Evolutionary conservation across 1,140 invertebrate species (phyloP), one percentile per base, ranked within the genome.

Genomic region (Apis dorsata): DNA sequence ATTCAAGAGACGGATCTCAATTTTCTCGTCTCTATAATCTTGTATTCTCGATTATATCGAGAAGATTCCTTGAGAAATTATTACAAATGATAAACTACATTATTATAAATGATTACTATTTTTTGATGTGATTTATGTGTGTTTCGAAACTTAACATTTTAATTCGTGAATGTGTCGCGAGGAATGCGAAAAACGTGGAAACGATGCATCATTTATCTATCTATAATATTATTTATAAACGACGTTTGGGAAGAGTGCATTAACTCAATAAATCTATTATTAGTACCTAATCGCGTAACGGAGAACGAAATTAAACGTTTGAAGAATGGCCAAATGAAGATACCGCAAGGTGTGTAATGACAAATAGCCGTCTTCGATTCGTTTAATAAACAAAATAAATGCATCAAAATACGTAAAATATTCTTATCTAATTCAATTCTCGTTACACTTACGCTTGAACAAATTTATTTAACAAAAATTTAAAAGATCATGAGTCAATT

Each of bases 271-370:
- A 24, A 60, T 62, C 15, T 75, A 75, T 75, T 75, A 60, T 62
- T 75, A 75, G 59, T 1, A 0, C 1, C 3, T 17, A 74, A 62
- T 75, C 62, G 57, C 10, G 72, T 21, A 75, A 75, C 9, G 3
- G 12, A 5, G 21, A 24, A 49, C 59, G 5, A 60, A 75, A 75
- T 75, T 62, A 75, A 62, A 75, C 34, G 44, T 59, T 73, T 59
- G 71, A 73, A 73, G 28, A n/a, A 75, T 75, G 53, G 59, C 72
- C 72, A 75, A 75, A 63, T 75, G n/a, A 24, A 75, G 59, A 49
- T 34, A 44, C 21, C 71, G 11, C 15, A 44, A 44, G 5, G 21
- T 57, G 21, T 57, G 70, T 72, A 72, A 72, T 19, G 57, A 55
- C 53, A 21, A 57, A 72, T 53, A 57, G 24, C 21, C 57, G 70